These are phyloP conservation scores for Pseudomyrmex cubaensis DNA, from an alignment of 1,140 invertebrate genomes.

Conservation along the genomic window DNA sequence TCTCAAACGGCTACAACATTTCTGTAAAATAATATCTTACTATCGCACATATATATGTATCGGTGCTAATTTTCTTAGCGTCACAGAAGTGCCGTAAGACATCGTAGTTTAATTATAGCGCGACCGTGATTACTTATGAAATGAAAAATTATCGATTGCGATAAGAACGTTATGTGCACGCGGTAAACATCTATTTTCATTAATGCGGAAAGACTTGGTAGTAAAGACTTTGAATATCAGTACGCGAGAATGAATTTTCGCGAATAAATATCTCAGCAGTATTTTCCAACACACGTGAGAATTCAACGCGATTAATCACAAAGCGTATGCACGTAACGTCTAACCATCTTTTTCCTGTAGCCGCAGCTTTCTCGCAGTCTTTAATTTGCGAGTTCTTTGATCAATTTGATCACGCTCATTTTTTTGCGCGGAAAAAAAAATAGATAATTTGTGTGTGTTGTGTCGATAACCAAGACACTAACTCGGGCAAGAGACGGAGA, in stretches of 20 bases:
- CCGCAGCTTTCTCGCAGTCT: background rate
- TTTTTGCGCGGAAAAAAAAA: background rate
- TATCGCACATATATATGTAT: background rate
- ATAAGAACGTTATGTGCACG: background rate
- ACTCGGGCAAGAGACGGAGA: background rate
- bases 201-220: background rate
- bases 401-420: background rate
- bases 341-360: background rate
- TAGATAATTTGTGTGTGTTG: background rate
- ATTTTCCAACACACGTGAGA: background rate
- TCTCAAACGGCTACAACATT: background rate
- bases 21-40: background rate
- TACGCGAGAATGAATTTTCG: too few relatives aligned
- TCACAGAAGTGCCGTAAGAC: background rate
- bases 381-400: background rate
- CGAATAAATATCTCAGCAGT: background rate
- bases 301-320: background rate
- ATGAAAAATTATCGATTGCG: conserved; percentile 2
- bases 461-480: background rate
- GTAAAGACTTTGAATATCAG: background rate
- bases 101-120: background rate
- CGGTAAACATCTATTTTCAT: conserved; percentile 2
- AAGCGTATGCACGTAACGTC: background rate
- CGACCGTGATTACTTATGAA: background rate
- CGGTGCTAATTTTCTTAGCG: background rate